These are phyloP conservation scores for Coenobita brevimanus DNA, from an alignment of 1,140 invertebrate genomes.

Conservation along the genomic window DNA sequence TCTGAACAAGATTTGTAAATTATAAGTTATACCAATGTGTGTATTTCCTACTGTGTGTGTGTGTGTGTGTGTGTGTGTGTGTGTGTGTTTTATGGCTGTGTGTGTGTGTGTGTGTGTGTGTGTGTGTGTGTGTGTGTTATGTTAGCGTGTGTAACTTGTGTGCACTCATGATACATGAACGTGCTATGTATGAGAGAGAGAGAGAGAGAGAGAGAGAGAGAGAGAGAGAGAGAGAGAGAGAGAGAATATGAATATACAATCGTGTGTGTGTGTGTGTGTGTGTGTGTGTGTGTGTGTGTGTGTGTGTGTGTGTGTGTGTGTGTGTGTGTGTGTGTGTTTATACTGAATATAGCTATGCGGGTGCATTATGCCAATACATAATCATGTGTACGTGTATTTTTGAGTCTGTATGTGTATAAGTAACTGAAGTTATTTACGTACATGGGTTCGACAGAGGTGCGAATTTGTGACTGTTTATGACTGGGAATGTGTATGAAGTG, in stretches of 20 bases:
- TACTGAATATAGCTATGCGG: too few relatives aligned
- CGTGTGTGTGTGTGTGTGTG: too few relatives aligned
- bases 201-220: neutral
- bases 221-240: neutral
- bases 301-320: conserved; percentile 15
- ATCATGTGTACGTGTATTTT: neutral
- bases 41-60: too few relatives aligned
- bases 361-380: neutral
- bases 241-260: too few relatives aligned
- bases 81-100: too few relatives aligned
- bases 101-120: too few relatives aligned
- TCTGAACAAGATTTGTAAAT: too few relatives aligned
- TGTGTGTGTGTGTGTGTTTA: too few relatives aligned
- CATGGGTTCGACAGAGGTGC: neutral
- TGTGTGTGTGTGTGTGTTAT: too few relatives aligned
- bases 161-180: neutral
- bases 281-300: neutral
- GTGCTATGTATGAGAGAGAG: neutral
- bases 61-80: too few relatives aligned
- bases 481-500: neutral
- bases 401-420: neutral
- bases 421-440: neutral
- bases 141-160: too few relatives aligned
- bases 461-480: neutral
- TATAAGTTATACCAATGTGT: too few relatives aligned